Evolutionary conservation across 92 coral and sea anemone genomes (phyloP), one percentile per base, ranked within the genome.

Genomic region (Diadumene lineata): DNA sequence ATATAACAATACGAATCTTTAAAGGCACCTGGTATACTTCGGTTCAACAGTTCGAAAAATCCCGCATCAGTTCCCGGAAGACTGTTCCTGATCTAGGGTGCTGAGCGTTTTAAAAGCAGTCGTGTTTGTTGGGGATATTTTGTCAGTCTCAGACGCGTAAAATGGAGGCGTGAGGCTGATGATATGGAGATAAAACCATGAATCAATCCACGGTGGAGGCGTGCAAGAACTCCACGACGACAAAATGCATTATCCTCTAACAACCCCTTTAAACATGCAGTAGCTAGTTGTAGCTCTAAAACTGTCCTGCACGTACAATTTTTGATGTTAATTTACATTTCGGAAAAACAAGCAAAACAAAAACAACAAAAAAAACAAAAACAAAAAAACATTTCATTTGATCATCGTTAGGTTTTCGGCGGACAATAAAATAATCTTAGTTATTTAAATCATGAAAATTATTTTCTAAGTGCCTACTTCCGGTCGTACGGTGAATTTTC

Each of bases 41-140:
- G 75, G 75, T 43, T 68, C 79, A 60, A 56, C 79, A 56, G 70
- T 74, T 74, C 32, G 79, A 74, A 60, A 4, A 74, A 50, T 74
- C 70, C 79, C 70, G 79, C 69, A 60, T 74, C 60, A 26, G 44
- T 7, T 17, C 30, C 69, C 79, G 79, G 79, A 74, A 74, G 46
- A 61, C 27, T 0, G 30, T 1, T 22, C 29, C 7, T 58, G 64
- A 22, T 58, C 31, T 30, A 22, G 10, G 7, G 64, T 2, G 31
- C 7, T 26, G 64, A 25, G 26, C 31, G 2, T 9, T 22, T 25
- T 32, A 3, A 22, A 22, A 15, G 8, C 31, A 10, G 21, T 53
- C 64, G 22, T 58, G 23, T 58, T 25, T 2, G 7, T 58, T 58
- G n/a, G 58, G n/a, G n/a, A n/a, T n/a, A 53, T 53, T 9, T 58